Evolutionary conservation across 2,888 invertebrate species (phyloP), one percentile per base, ranked within the genome.

Genomic region (Pristionchus exspectatus): DNA sequence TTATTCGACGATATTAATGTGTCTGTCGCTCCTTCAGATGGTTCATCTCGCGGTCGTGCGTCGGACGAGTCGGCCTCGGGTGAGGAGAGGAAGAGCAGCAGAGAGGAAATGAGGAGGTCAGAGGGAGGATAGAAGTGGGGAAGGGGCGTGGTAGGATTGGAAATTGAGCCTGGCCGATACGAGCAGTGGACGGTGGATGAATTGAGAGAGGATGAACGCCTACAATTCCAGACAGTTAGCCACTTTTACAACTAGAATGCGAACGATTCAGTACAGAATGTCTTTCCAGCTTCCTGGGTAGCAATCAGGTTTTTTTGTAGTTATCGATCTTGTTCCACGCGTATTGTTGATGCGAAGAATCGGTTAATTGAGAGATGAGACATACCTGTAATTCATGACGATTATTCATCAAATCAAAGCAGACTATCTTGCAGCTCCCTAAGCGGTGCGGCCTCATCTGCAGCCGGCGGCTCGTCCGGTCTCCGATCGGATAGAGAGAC

Each of bases 61-160:
- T 66, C 72, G n/a, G 72, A 87, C 33, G 87, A 87, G 87, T 24
- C 27, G 50, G 50, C 44, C 0, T 59, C 83, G 27, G 56, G 74
- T 7, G 81, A 81, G 50, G 50, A n/a, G 50, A 81, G 44, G 81
- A 81, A 81, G 81, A 81, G 81, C 44, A 81, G 81, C 27, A 81
- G 81, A 54, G 81, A 81, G 81, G 81, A 81, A n/a, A 81, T n/a
- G 81, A 27, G 50, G n/a, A 50, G 81, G 81, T 81, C 54, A 81
- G 81, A 24, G 3, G 4, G 72, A 5, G 21, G 2, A n/a, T n/a
- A n/a, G n/a, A n/a, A n/a, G n/a, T n/a, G n/a, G n/a, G n/a, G n/a
- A n/a, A n/a, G n/a, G n/a, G n/a, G n/a, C n/a, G n/a, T n/a, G n/a
- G n/a, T n/a, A n/a, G n/a, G n/a, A n/a, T n/a, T n/a, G n/a, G n/a